phyloP scores from a whole-genome alignment of 2,797 vertebrate species.

The Pseudochirops corinnae region DNA sequence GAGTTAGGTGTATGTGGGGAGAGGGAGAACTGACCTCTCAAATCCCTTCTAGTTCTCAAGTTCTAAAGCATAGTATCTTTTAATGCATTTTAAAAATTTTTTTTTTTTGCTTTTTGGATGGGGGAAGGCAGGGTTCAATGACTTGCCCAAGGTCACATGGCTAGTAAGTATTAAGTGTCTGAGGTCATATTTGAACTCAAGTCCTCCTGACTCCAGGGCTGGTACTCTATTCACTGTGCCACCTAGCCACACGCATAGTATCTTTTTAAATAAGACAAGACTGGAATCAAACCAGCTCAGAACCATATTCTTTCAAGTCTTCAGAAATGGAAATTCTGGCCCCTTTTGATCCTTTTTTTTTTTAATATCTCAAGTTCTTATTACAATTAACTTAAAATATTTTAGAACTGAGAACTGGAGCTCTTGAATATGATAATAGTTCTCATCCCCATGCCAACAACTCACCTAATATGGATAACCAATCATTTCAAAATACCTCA shows the following conservation, averaged over 20 bases:
- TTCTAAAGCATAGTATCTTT: not conserved
- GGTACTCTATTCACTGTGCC: too few species aligned
- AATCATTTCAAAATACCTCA: not conserved
- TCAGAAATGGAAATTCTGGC: not conserved
- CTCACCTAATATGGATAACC: not conserved
- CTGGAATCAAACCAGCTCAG: not conserved
- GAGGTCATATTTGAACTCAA: too few species aligned
- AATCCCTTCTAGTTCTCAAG: not conserved
- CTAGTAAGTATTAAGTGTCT: too few species aligned
- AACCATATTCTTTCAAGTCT: not conserved
- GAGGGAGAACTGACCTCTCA: not conserved
- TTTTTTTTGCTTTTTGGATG: too few species aligned
- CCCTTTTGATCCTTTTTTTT: not conserved
- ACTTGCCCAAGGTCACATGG: too few species aligned
- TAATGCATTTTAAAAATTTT: not conserved
- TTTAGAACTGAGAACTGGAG: not conserved
- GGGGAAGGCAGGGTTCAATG: too few species aligned
- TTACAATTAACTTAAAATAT: not conserved
- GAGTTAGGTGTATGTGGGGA: accelerated
- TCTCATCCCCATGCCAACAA: not conserved
- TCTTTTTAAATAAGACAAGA: not conserved
- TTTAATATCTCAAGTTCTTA: not conserved
- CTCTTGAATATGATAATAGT: not conserved
- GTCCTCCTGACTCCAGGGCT: too few species aligned
- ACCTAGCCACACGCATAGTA: not conserved